Evolutionary conservation across 2,888 invertebrate species (phyloP).

Genomic region (Brenthis ino): DNA sequence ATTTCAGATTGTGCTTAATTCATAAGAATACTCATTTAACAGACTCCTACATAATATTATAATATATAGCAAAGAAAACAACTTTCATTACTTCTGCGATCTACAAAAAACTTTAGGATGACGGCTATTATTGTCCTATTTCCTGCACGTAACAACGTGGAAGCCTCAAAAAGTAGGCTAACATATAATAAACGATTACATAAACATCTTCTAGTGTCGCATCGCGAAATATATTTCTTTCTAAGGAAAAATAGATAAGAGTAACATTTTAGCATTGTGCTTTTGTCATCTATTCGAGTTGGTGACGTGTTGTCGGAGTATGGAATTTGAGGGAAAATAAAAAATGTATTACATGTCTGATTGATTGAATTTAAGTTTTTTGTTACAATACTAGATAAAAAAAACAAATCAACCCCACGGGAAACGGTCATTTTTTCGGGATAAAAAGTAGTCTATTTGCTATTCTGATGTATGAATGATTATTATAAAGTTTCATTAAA

Average conservation of each 20-base stretch:
- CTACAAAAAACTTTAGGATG: conserved; percentile 31
- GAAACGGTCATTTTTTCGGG: no score
- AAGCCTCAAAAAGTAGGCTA: conserved; percentile 43
- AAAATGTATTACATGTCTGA: neutral
- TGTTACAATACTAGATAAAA: neutral
- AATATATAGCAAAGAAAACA: conserved; percentile 2
- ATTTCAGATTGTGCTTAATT: no score
- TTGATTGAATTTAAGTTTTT: neutral
- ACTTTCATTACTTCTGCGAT: conserved; percentile 18
- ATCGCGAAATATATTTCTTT: conserved; percentile 47
- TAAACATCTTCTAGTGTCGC: conserved; percentile 49
- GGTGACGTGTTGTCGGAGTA: conserved; percentile 41
- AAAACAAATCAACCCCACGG: no score
- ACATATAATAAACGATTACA: conserved; percentile 49
- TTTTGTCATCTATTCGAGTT: conserved; percentile 45
- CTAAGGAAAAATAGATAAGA: conserved; percentile 45
- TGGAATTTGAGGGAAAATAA: conserved; percentile 6
- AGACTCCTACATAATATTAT: no score
- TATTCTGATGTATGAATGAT: no score
- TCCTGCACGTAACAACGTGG: conserved; percentile 35
- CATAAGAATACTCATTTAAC: no score
- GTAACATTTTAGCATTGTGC: conserved; percentile 48
- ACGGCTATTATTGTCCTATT: conserved; percentile 34
- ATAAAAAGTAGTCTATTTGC: no score
- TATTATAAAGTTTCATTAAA: no score